Conservation (phyloP, 2,113 vertebrate genomes). For the Scophthalmus maximus region DNA sequence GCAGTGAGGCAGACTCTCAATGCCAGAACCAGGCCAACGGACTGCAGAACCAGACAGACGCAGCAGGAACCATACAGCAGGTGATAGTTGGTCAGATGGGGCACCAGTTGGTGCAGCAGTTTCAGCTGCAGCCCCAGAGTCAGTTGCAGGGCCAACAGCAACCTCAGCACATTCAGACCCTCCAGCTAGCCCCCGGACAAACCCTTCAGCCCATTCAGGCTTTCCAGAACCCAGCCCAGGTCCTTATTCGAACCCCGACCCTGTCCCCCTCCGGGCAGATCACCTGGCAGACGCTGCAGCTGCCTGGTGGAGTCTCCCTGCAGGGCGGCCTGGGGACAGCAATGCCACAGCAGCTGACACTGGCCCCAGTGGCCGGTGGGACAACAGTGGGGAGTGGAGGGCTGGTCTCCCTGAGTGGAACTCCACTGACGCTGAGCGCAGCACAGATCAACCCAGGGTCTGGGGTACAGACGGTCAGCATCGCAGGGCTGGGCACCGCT, state of each 20-base stretch:
- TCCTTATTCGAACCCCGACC: constrained; percentile 97
- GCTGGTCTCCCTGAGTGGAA: constrained; percentile 91
- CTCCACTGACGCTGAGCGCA: constrained; percentile 94
- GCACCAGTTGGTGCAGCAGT: constrained; percentile 94
- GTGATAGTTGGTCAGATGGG: constrained; percentile 96
- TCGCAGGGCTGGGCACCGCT: constrained; percentile 91
- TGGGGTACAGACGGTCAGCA: constrained; percentile 97
- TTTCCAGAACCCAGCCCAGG: constrained; percentile 93
- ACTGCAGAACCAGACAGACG: constrained; percentile 88
- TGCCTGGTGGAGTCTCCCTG: constrained; percentile 84
- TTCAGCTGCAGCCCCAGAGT: constrained; percentile 93
- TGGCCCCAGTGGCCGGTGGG: constrained; percentile 92
- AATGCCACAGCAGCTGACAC: constrained; percentile 92
- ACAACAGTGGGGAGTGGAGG: constrained; percentile 88
- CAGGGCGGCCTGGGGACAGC: constrained; percentile 93
- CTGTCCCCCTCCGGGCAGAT: constrained; percentile 96
- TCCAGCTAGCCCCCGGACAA: constrained; percentile 89
- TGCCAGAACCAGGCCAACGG: constrained; percentile 91
- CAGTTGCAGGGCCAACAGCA: constrained; percentile 77
- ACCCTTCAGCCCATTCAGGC: constrained; percentile 87
- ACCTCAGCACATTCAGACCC: constrained; percentile 92
- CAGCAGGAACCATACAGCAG: constrained; percentile 90
- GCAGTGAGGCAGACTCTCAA: constrained; percentile 84
- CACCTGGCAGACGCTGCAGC: constrained; percentile 98
- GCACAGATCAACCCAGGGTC: constrained; percentile 96